Evolutionary conservation across 2,888 invertebrate species (phyloP), one percentile per base, ranked within the genome.

Genomic region (Homarus gammarus): DNA sequence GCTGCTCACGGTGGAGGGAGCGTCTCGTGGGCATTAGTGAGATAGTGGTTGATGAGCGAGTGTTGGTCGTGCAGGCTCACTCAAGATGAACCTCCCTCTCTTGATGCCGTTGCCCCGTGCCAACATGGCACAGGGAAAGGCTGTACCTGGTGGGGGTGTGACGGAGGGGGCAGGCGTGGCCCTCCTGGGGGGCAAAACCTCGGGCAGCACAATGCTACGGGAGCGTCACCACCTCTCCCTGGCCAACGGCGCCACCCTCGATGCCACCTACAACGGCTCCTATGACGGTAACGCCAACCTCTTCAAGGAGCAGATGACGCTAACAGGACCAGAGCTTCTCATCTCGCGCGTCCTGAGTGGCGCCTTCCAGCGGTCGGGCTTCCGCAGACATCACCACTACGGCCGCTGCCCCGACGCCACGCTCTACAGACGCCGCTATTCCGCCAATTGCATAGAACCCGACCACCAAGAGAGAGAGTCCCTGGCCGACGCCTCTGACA

Each of bases 201-300:
- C 75, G 27, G 81, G 87, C 51, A 22, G 31, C 36, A 44, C 70
- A n/a, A 22, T 51, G 36, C 36, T 84, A n/a, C 44, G 79, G 27
- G 87, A 73, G 72, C 61, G 44, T 3, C 87, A 87, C 70, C 68
- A 81, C 33, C 40, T 81, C 68, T 44, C 77, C 31, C 36, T 86
- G 22, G 70, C 68, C 70, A 78, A 85, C 64, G 86, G 86, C 12
- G 49, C 56, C 5, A 33, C 86, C 49, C 38, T 86, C 51, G 78
- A 79, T 27, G 87, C 81, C 70, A 87, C 70, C 51, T 79, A 87
- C 81, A 87, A 31, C 8, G 72, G 87, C 56, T 22, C 87, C 31
- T 87, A 87, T 72, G 87, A 87, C 27, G 87, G 87, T 38, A 87
- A 87, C 36, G 87, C 87, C 72, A 87, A 87, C 38, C 87, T 87